phyloP scores from a whole-genome alignment of 2,113 vertebrate species.

The Galeopterus variegatus region DNA sequence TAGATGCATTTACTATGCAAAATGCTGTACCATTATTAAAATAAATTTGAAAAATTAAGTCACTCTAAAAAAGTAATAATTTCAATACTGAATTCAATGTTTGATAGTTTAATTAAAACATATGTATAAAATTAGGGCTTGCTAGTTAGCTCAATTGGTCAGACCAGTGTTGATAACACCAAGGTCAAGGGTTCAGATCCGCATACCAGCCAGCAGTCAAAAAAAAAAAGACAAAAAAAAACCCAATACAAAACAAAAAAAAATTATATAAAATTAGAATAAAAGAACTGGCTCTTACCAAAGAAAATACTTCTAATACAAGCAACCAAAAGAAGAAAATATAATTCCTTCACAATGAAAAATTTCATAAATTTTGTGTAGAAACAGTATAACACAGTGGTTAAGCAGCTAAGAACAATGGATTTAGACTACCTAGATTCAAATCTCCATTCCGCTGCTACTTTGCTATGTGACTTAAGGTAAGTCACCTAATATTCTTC shows the following conservation, averaged over 20 bases:
- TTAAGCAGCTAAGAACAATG: background rate
- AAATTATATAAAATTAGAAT: constrained; percentile 20
- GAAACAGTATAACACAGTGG: background rate
- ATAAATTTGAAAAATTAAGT: constrained; percentile 39
- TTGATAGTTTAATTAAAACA: constrained; percentile 19
- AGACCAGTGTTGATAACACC: too few relatives aligned
- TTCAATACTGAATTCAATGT: background rate
- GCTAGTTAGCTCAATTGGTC: too few relatives aligned
- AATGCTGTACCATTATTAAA: constrained; percentile 47
- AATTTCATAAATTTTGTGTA: background rate
- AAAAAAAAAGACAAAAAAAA: too few relatives aligned
- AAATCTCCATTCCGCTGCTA: constrained; percentile 4
- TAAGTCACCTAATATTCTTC: background rate
- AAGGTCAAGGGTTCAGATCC: too few relatives aligned
- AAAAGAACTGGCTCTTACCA: background rate
- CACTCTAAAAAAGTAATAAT: constrained; percentile 26
- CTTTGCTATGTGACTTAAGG: background rate
- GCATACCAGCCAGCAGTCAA: too few relatives aligned
- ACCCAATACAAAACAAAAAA: too few relatives aligned
- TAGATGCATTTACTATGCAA: constrained; percentile 23
- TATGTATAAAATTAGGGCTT: background rate
- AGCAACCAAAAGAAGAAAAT: constrained; percentile 23
- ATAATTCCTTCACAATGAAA: constrained; percentile 29
- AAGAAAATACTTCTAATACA: constrained; percentile 2
- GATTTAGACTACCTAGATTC: background rate